Conservation (phyloP, 2,888 invertebrate genomes). For the Ophion slaviceki region DNA sequence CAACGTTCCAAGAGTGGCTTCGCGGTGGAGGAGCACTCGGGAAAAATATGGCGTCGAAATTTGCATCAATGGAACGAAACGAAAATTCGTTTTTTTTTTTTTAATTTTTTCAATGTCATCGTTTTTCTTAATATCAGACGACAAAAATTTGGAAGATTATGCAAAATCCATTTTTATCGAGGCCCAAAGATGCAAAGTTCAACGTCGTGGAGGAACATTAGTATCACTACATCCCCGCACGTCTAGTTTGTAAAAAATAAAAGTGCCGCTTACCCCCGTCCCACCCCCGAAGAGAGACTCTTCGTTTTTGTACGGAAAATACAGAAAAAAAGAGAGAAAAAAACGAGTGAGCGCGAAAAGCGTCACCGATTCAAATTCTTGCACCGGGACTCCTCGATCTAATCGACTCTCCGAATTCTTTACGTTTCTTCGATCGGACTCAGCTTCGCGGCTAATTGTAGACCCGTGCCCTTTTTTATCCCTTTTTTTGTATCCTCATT, state of each 20-base stretch:
- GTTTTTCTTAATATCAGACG: not conserved
- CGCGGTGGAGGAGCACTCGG: not conserved
- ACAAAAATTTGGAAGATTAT: not conserved
- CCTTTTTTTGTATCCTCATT: not conserved
- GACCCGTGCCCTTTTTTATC: not conserved
- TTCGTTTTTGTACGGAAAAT: constrained; percentile 27
- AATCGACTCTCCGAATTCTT: constrained; percentile 6
- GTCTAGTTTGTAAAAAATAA: constrained; percentile 23
- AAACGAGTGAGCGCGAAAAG: not conserved
- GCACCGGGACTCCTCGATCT: not conserved
- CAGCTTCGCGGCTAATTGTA: constrained; percentile 22
- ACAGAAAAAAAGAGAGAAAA: not conserved
- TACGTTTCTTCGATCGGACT: constrained; percentile 24
- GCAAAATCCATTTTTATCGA: not conserved
- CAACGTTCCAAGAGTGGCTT: not conserved
- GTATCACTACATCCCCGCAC: constrained; percentile 20
- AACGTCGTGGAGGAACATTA: constrained; percentile 1
- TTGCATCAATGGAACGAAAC: not conserved
- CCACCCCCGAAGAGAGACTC: not conserved
- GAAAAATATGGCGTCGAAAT: not conserved
- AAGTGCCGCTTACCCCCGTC: not conserved
- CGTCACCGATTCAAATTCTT: constrained; percentile 1
- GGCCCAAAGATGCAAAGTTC: constrained; percentile 3
- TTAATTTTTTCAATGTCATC: not conserved
- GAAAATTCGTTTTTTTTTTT: not conserved